phyloP scores from a whole-genome alignment of 1,140 invertebrate genomes.

The Drosophila varians region DNA sequence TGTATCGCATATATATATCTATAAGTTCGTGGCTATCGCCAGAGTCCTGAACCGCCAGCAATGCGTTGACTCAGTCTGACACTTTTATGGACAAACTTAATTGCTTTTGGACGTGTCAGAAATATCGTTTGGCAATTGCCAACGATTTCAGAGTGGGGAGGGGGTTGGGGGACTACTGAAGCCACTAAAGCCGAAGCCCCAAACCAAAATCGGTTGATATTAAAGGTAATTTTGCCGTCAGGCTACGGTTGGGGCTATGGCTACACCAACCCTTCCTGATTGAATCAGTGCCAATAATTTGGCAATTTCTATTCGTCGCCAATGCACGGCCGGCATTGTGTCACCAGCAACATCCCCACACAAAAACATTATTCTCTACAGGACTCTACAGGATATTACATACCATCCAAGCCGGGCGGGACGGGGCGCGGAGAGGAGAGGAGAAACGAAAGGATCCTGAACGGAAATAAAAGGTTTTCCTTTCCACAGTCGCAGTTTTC shows the following conservation, averaged over 20 bases:
- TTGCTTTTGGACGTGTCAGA: constrained; percentile 67
- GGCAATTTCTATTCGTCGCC: constrained; percentile 73
- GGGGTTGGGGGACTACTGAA: neutral
- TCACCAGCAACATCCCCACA: constrained; percentile 31
- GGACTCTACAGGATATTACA: constrained; percentile 61
- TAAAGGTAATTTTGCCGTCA: constrained; percentile 36
- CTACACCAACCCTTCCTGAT: constrained; percentile 55
- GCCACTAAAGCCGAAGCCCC: neutral
- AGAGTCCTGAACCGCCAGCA: constrained; percentile 22
- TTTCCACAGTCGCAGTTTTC: constrained; percentile 21
- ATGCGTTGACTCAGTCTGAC: constrained; percentile 59
- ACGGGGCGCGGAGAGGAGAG: neutral
- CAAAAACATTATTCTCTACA: constrained; percentile 52
- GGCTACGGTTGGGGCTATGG: constrained; percentile 5
- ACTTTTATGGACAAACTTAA: constrained; percentile 76
- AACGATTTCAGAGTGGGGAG: neutral
- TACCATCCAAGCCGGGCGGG: constrained; percentile 23
- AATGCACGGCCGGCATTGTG: constrained; percentile 57
- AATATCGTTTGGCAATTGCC: constrained; percentile 27
- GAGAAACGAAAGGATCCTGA: neutral
- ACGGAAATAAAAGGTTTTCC: constrained; percentile 55
- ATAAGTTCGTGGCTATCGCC: constrained; percentile 26
- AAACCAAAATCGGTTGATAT: constrained; percentile 29
- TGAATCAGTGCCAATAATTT: constrained; percentile 79
- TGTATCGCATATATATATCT: constrained; percentile 38